These are phyloP conservation scores for Staurois parvus DNA, from an alignment of 2,797 vertebrate genomes.

Conservation along the genomic window DNA sequence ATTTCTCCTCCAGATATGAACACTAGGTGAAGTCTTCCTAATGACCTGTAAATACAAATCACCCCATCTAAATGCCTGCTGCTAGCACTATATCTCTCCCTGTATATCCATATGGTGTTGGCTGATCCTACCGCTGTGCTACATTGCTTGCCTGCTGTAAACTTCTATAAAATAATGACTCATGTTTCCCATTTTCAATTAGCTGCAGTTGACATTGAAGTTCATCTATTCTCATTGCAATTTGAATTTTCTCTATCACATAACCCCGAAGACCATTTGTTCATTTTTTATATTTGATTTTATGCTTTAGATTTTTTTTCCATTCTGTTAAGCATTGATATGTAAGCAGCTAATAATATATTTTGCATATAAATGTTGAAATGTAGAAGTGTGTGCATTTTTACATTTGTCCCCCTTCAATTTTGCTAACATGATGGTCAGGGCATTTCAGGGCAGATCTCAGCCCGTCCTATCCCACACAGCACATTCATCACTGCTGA, in stretches of 20 bases:
- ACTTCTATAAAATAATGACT: constrained; percentile 29
- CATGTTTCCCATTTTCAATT: constrained; percentile 7
- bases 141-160: constrained; percentile 1
- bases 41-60: constrained; percentile 40
- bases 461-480: not conserved
- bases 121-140: constrained; percentile 11
- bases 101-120: constrained; percentile 46
- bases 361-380: not conserved
- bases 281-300: not conserved
- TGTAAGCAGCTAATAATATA: not conserved
- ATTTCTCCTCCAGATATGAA: not conserved
- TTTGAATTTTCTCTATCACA: not conserved
- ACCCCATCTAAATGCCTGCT: constrained; percentile 28
- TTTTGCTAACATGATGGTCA: not conserved
- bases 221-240: not conserved
- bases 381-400: not conserved
- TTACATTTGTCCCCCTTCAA: not conserved
- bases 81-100: constrained; percentile 5
- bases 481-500: not conserved
- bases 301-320: not conserved
- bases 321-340: not conserved
- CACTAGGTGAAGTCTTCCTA: constrained; percentile 20
- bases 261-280: not conserved
- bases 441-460: not conserved
- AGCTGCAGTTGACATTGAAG: not conserved